These are phyloP conservation scores for Campaea margaritaria DNA, from an alignment of 2,888 invertebrate species.

Conservation along the genomic window DNA sequence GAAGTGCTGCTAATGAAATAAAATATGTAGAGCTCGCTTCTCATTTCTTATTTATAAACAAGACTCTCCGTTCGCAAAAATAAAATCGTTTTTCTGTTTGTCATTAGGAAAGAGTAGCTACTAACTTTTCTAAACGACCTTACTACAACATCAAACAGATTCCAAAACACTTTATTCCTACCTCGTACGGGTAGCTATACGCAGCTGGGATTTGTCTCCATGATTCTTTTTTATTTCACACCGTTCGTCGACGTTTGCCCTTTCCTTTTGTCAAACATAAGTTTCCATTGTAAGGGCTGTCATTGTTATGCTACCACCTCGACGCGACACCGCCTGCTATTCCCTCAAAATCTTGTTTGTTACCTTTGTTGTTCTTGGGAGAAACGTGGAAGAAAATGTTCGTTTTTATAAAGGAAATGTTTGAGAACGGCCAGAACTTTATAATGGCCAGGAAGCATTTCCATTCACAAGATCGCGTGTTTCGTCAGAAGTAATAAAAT, in stretches of 20 bases:
- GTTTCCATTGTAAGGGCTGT: conserved; percentile 71
- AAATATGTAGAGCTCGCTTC: too few species aligned
- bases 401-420: conserved; percentile 1
- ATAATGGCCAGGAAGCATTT: conserved; percentile 2
- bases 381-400: conserved; percentile 30
- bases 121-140: neutral
- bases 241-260: conserved; percentile 58
- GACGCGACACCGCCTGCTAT: conserved; percentile 53
- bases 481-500: conserved; percentile 39
- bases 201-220: conserved; percentile 60
- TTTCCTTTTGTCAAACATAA: conserved; percentile 70
- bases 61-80: too few species aligned
- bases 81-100: too few species aligned
- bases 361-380: conserved; percentile 33
- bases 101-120: neutral
- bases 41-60: too few species aligned
- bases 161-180: conserved; percentile 22
- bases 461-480: conserved; percentile 40
- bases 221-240: conserved; percentile 68
- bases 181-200: conserved; percentile 43
- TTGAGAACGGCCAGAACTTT: neutral
- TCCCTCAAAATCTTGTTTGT: conserved; percentile 48
- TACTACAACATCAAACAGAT: conserved; percentile 11
- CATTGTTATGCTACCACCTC: conserved; percentile 67
- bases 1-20: too few species aligned